Evolutionary conservation across 2,888 invertebrate species (phyloP), one percentile per base, ranked within the genome.

Genomic region (Physocephala rufipes): DNA sequence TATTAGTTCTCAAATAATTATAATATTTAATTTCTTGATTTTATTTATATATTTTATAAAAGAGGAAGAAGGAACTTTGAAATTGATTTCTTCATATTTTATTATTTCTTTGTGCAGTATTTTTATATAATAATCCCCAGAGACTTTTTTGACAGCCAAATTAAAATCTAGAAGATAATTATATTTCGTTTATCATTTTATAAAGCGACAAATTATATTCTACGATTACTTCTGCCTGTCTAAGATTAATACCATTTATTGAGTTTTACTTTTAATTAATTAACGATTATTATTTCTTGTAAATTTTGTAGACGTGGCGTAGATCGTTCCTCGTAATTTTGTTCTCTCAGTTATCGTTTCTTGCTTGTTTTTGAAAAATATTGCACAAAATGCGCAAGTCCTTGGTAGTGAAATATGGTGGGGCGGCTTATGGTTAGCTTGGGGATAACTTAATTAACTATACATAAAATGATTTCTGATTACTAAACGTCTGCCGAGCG

Each of bases 371-470:
- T 12, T n/a, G 53, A 21, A 53, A 24, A 19, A 53, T 53, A 21
- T 53, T n/a, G n/a, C n/a, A n/a, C 19, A 53, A 53, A 36, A 7
- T 36, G 36, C 36, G 36, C 36, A 36, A 21, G 53, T 53, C 53
- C 53, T 53, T 53, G 53, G 19, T 21, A 7, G 16, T 49, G 49
- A n/a, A 49, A 4, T 49, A 15, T n/a, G 7, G n/a, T 15, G 28
- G 24, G n/a, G n/a, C n/a, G n/a, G n/a, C n/a, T n/a, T n/a, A n/a
- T 26, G 28, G 15, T 58, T 58, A 26, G 24, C 58, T 58, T 58
- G 13, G 28, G 26, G 58, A 58, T 58, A 58, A 58, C 58, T 28
- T 26, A 58, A 58, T 58, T 58, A 58, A 26, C 24, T 58, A 28
- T 26, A 3, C 58, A 28, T 58, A 15, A 58, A 58, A 58, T 58